Percentiles rank a stretch among this genome's conserved stretches.
phyloP scores from a whole-genome alignment of 2,797 vertebrate species.

The Gymnoscopelus braueri region DNA sequence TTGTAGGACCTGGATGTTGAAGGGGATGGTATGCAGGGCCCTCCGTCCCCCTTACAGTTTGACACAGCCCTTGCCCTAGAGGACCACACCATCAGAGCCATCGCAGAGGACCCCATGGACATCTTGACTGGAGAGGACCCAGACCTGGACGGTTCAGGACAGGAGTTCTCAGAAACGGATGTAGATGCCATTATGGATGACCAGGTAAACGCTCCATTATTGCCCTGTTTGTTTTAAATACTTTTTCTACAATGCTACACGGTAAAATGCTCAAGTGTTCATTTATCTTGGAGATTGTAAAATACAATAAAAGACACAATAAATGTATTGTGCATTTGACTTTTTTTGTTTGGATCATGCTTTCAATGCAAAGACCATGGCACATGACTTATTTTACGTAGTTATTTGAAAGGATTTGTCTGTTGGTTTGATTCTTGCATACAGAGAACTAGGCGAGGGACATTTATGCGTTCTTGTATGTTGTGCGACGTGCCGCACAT shows the following conservation, averaged over 20 bases:
- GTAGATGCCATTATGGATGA: constrained; percentile 72
- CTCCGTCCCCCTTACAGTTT: constrained; percentile 94
- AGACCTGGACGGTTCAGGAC: constrained; percentile 75
- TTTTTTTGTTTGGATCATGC: no score
- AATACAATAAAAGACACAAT: no score
- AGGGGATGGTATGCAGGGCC: constrained; percentile 93
- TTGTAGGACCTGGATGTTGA: constrained; percentile 94
- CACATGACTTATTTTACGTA: no score
- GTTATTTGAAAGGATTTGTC: no score
- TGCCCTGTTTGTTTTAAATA: no score
- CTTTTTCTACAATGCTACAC: no score
- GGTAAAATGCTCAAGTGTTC: no score
- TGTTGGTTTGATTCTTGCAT: no score
- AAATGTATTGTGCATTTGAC: no score
- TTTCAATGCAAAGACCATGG: no score
- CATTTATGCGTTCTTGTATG: not conserved
- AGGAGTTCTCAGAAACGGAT: constrained; percentile 77
- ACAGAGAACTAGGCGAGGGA: no score
- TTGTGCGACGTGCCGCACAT: not conserved
- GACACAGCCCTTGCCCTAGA: constrained; percentile 89
- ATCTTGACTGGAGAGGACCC: constrained; percentile 83
- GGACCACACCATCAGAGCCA: constrained; percentile 87
- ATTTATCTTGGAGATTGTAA: no score
- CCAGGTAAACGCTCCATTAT: constrained; percentile 65
- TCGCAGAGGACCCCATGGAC: constrained; percentile 88